Evolutionary conservation across 2,888 invertebrate genomes (phyloP).

Genomic region (Flexamia atlantica): DNA sequence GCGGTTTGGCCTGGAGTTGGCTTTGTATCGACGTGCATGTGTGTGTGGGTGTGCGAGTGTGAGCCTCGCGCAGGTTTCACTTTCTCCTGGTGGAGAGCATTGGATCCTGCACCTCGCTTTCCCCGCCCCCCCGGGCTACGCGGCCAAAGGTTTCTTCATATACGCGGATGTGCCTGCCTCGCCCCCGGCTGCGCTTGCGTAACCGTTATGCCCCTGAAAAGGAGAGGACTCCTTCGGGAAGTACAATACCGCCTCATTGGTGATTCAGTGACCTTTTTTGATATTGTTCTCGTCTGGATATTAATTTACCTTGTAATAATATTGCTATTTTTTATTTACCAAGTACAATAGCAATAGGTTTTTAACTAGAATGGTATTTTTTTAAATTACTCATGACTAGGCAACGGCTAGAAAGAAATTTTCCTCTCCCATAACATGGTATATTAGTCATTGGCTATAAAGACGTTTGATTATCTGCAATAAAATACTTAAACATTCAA

Average conservation of each 20-base stretch:
- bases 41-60: conserved; percentile 11
- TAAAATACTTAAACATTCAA: too few species aligned
- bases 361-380: too few species aligned
- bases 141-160: conserved; percentile 45
- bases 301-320: too few species aligned
- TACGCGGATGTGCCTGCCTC: conserved; percentile 15
- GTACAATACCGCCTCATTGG: neutral
- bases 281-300: neutral
- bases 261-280: conserved; percentile 18
- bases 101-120: conserved; percentile 12
- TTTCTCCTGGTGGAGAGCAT: conserved; percentile 27
- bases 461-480: too few species aligned
- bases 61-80: conserved; percentile 16
- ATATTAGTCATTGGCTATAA: too few species aligned
- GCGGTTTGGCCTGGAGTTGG: conserved; percentile 12
- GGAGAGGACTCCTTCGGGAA: conserved; percentile 18
- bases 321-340: too few species aligned
- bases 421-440: too few species aligned
- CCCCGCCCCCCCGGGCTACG: conserved; percentile 17
- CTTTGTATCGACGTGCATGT: neutral
- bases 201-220: conserved; percentile 1
- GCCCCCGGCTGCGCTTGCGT: conserved; percentile 10
- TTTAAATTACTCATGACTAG: too few species aligned
- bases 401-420: too few species aligned
- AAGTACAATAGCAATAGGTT: too few species aligned